Base-by-base conservation (phyloP, 2,797 vertebrate genomes). In the Tamandua tetradactyla region DNA sequence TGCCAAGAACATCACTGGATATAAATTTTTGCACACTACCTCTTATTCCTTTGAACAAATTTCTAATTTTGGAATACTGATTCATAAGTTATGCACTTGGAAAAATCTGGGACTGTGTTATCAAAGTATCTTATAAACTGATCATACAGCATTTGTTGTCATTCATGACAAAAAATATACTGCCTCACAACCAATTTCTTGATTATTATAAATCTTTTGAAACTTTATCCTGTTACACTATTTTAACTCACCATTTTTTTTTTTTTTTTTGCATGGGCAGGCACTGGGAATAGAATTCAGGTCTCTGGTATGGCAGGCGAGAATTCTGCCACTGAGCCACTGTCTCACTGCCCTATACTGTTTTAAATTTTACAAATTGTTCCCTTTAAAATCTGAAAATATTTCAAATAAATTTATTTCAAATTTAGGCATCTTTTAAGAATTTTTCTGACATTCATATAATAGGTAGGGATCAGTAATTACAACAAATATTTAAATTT, bases 381-480 rank as follows among this genome's bases (percentile, higher is more conserved):
- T 68, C 40, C 12, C 59, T 87, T 91, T n/a, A 91, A 35, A 44
- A 40, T 79, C 79, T 66, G 68, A 80, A 80, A 85, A 52, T 90
- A 91, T 35, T 68, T 94, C n/a, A n/a, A n/a, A n/a, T n/a, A n/a
- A n/a, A n/a, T n/a, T n/a, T 90, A 91, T 35, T 68, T 94, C 74
- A 22, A 47, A 47, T 49, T 69, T 78, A 68, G 17, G 55, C 23
- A 35, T 57, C 6, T 35, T 18, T 66, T 18, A 35, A 85, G 44
- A 78, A 18, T 75, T 72, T 52, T 81, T 83, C 82, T 86, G 32
- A 49, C 5, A 74, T 32, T 86, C 80, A 66, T 35, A 66, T 35
- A 80, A 49, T 75, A 71, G 22, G 7, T 86, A 81, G 81, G 22
- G 14, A 62, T 90, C 49, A 81, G 52, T 47, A 37, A 64, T 89